Conservation (phyloP, 1,140 invertebrate species). For the Anagrus nilaparvatae region DNA sequence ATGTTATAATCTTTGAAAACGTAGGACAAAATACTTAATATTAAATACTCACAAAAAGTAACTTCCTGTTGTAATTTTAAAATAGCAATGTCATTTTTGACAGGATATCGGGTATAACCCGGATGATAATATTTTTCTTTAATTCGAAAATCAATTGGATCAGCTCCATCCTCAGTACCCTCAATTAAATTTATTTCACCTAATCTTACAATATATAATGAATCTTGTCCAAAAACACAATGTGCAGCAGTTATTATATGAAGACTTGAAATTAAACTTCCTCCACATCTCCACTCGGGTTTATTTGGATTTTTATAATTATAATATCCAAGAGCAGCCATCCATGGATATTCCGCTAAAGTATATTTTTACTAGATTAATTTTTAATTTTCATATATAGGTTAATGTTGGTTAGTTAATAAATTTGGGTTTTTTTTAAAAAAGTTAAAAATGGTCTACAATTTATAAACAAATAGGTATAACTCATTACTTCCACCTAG, state of each 20-base stretch:
- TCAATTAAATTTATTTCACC: slow-evolving; percentile 62
- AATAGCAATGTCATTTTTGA: slow-evolving; percentile 66
- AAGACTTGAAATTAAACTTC: slow-evolving; percentile 55
- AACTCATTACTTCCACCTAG: no score
- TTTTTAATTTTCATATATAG: no score
- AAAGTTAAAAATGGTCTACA: no score
- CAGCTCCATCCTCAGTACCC: slow-evolving; percentile 47
- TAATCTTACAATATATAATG: slow-evolving; percentile 50
- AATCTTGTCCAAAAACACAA: slow-evolving; percentile 52
- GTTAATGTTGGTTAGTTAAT: no score
- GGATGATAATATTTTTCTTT: slow-evolving; percentile 50
- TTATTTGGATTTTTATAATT: slow-evolving; percentile 31
- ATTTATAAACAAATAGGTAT: no score
- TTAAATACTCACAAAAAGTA: no score
- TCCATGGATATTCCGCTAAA: slow-evolving; percentile 59
- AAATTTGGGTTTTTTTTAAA: no score
- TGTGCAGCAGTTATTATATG: slow-evolving; percentile 76
- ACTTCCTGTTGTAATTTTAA: slow-evolving; percentile 49
- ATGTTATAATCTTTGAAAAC: no score
- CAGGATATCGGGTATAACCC: slow-evolving; percentile 47
- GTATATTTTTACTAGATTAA: no score
- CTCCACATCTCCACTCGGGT: slow-evolving; percentile 52
- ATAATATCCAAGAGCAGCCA: slow-evolving; percentile 53
- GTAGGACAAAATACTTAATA: no score
- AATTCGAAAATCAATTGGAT: slow-evolving; percentile 52